These are phyloP conservation scores for Hirtodrosophila alboralis DNA, from an alignment of 2,888 invertebrate genomes.

Conservation along the genomic window DNA sequence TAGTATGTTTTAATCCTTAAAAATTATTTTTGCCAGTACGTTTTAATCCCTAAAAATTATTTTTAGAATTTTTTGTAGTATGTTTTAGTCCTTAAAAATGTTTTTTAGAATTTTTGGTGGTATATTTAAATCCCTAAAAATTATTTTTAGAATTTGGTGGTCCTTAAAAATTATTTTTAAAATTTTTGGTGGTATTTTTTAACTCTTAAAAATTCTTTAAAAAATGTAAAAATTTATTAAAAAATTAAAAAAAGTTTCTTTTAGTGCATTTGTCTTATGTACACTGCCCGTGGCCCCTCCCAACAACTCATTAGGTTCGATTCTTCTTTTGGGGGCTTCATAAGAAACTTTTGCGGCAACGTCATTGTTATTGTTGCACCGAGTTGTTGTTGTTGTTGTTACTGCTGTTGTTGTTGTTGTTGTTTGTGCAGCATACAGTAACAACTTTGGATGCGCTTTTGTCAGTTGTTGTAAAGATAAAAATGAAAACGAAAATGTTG, in stretches of 20 bases:
- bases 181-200: no score
- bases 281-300: slow-evolving; percentile 32
- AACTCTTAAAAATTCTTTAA: no score
- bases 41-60: no score
- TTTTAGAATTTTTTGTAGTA: no score
- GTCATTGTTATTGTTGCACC: slow-evolving; percentile 78
- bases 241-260: slow-evolving; percentile 14
- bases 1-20: no score
- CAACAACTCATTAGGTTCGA: slow-evolving; percentile 80
- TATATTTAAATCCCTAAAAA: no score
- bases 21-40: no score
- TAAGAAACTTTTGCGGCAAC: slow-evolving; percentile 73
- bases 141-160: no score
- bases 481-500: slow-evolving; percentile 74
- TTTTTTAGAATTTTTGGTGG: no score
- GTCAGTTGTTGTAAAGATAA: slow-evolving; percentile 57
- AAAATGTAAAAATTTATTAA: no score
- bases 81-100: no score
- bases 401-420: slow-evolving; percentile 24
- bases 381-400: slow-evolving; percentile 31
- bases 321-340: slow-evolving; percentile 73
- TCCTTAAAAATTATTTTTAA: no score
- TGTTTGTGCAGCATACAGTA: slow-evolving; percentile 37
- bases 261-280: slow-evolving; percentile 33
- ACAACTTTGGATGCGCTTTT: slow-evolving; percentile 79